A percentile compares a stretch with the other conserved stretches of the same genome.
Evolutionary conservation across 2,797 vertebrate species (phyloP).

Genomic region (Sphenodon punctatus): DNA sequence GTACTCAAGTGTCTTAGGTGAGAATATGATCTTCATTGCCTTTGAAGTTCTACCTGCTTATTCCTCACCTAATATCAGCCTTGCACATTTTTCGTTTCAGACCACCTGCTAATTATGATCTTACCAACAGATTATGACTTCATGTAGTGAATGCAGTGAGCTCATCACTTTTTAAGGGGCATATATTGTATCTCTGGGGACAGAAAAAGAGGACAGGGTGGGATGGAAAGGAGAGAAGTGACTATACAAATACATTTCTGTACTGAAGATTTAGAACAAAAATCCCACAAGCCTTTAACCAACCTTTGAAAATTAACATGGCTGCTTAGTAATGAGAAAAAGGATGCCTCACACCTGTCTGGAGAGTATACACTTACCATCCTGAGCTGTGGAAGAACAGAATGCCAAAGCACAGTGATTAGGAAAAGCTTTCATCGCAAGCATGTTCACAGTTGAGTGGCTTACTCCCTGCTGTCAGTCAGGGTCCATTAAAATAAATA

Average conservation of each 20-base stretch:
- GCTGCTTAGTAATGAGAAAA: neutral
- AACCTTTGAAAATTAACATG: neutral
- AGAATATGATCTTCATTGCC: too few relatives aligned
- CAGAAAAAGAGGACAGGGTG: neutral
- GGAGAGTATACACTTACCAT: neutral
- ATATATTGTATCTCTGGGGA: neutral
- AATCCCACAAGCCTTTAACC: neutral
- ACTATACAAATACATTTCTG: neutral
- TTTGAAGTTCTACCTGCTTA: too few relatives aligned
- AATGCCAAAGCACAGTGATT: neutral
- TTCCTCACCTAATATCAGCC: neutral
- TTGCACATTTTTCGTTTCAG: neutral
- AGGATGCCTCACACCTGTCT: neutral
- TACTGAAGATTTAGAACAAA: neutral
- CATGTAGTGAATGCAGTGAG: neutral
- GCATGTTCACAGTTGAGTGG: conserved; percentile 32
- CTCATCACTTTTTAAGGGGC: neutral
- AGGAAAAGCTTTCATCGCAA: conserved; percentile 6
- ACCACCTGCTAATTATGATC: neutral
- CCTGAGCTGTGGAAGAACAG: neutral
- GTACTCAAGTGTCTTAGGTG: too few relatives aligned
- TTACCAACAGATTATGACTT: neutral
- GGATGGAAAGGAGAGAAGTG: neutral
- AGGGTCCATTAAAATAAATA: conserved; percentile 53
- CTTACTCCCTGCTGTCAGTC: conserved; percentile 39